Percentiles rank a stretch among this genome's conserved stretches.
Conservation (phyloP, 1,140 invertebrate species). For the Venustaconcha ellipsiformis region DNA sequence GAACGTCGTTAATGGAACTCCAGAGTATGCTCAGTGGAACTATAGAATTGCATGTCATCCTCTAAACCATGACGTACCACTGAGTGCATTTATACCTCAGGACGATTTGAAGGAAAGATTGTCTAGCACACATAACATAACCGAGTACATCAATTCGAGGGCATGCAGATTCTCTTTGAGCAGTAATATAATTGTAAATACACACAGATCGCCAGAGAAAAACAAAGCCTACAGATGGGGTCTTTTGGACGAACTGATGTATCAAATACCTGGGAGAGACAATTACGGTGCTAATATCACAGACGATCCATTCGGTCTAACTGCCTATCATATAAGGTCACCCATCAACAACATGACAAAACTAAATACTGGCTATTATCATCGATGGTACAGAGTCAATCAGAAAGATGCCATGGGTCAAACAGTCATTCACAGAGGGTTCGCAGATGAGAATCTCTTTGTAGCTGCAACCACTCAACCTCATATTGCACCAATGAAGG, state of each 20-base stretch:
- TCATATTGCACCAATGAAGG: conserved; percentile 18
- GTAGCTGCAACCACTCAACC: conserved; percentile 45
- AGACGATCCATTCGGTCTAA: conserved; percentile 30
- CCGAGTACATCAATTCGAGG: not conserved
- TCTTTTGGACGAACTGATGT: conserved; percentile 48
- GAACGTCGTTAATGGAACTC: conserved; percentile 34
- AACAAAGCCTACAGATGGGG: conserved; percentile 20
- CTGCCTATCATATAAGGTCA: conserved; percentile 18
- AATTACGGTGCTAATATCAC: conserved; percentile 45
- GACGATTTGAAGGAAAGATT: conserved; percentile 25
- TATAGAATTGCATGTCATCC: conserved; percentile 56
- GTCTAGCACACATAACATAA: conserved; percentile 1
- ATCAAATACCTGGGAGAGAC: conserved; percentile 50
- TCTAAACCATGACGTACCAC: conserved; percentile 23
- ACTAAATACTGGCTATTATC: conserved; percentile 26
- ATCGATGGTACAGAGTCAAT: conserved; percentile 42
- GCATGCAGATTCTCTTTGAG: conserved; percentile 15
- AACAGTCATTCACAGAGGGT: conserved; percentile 33
- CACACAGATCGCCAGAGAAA: not conserved
- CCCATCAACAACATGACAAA: not conserved
- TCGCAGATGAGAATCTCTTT: conserved; percentile 50
- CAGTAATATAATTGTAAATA: not conserved
- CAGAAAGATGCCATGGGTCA: conserved; percentile 44
- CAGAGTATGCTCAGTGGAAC: conserved; percentile 55
- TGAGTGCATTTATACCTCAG: conserved; percentile 19